Percentiles rank a stretch among this genome's conserved stretches.
Evolutionary conservation across 2,888 invertebrate genomes (phyloP).

Genomic region (Philonicus albiceps): DNA sequence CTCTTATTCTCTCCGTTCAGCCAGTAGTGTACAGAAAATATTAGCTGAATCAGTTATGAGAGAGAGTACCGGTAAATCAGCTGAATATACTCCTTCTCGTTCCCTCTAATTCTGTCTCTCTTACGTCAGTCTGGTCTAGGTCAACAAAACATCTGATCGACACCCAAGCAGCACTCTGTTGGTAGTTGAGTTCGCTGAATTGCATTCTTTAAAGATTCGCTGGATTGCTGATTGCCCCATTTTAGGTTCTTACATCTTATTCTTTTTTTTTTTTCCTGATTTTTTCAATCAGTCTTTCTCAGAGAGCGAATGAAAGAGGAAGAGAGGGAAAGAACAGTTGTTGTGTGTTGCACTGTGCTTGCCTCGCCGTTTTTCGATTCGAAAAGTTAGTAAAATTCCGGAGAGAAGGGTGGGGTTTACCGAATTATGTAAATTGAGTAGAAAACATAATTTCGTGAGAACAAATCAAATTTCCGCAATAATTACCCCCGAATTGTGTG

Average conservation of each 20-base stretch:
- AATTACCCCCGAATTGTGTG: neutral
- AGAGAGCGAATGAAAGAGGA: neutral
- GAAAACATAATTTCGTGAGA: neutral
- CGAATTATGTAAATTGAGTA: neutral
- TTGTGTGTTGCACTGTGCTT: neutral
- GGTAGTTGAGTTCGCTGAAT: neutral
- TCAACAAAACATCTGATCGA: conserved; percentile 35
- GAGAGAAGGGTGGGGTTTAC: neutral
- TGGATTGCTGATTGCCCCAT: neutral
- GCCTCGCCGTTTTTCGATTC: neutral
- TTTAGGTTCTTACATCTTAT: neutral
- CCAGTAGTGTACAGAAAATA: neutral
- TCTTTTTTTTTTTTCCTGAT: neutral
- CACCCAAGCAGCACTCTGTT: neutral
- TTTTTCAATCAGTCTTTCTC: neutral
- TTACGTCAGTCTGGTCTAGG: neutral
- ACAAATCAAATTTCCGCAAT: neutral
- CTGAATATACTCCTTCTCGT: neutral
- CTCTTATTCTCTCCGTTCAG: conserved; percentile 8
- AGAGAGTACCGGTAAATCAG: neutral
- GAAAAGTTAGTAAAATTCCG: neutral
- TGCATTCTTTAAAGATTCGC: neutral
- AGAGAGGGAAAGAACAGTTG: neutral
- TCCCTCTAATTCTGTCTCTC: neutral
- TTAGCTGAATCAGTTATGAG: neutral